Conservation (phyloP, 2,888 invertebrate species). For the Drosophila nr. medialis region DNA sequence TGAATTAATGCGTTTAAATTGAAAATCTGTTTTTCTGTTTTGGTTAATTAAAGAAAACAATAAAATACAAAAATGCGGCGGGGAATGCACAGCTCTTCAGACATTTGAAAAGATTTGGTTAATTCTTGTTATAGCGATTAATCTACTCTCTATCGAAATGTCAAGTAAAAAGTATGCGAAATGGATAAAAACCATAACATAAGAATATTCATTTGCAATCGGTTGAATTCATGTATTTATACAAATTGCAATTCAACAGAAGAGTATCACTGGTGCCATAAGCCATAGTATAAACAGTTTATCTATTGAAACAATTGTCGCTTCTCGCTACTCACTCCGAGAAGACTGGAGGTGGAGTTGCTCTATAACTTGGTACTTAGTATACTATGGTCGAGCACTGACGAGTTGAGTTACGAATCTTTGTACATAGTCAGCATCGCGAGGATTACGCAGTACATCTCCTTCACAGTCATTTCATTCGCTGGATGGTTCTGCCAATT, state of each 20-base stretch:
- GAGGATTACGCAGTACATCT: background rate
- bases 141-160: too few species aligned
- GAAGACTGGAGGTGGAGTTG: background rate
- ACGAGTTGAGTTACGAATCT: background rate
- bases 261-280: too few species aligned
- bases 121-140: too few species aligned
- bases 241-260: too few species aligned
- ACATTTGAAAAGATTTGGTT: background rate
- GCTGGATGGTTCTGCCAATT: constrained; percentile 10
- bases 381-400: background rate
- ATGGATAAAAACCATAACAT: background rate
- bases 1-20: constrained; percentile 1
- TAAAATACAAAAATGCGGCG: background rate
- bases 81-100: background rate
- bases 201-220: background rate
- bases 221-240: too few species aligned
- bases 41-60: background rate
- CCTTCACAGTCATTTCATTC: background rate
- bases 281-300: too few species aligned
- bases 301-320: too few species aligned
- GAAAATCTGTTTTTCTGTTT: background rate
- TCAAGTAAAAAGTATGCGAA: too few species aligned
- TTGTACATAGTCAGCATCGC: background rate
- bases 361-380: background rate
- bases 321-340: too few species aligned